Evolutionary conservation across 2,888 invertebrate species (phyloP).

Genomic region (Clitarchus hookeri): DNA sequence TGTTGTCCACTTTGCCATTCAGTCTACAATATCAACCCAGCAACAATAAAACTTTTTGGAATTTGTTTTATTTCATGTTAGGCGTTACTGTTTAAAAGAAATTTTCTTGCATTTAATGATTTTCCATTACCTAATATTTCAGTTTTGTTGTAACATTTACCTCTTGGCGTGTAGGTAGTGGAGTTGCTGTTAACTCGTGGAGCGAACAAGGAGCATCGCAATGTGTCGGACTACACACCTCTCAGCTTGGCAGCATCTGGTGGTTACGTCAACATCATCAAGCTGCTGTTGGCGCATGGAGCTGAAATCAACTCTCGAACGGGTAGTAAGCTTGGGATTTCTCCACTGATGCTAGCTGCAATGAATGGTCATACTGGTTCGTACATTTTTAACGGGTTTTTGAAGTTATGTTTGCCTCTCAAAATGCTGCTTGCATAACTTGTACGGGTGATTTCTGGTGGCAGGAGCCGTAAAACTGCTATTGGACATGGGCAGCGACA

Average conservation of each 20-base stretch:
- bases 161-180: constrained; percentile 66
- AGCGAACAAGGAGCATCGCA: constrained; percentile 97
- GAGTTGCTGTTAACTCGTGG: constrained; percentile 85
- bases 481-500: constrained; percentile 97
- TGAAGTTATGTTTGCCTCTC: neutral
- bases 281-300: constrained; percentile 87
- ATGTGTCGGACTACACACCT: constrained; percentile 99
- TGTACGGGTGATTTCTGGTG: constrained; percentile 47
- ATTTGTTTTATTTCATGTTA: too few species aligned
- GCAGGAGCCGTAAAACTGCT: constrained; percentile 89
- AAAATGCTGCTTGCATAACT: neutral
- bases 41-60: too few species aligned
- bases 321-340: constrained; percentile 96
- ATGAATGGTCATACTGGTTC: constrained; percentile 93
- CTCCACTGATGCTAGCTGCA: constrained; percentile 97
- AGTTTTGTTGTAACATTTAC: too few species aligned
- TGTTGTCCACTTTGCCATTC: too few species aligned
- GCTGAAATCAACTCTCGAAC: constrained; percentile 98
- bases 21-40: too few species aligned
- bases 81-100: neutral
- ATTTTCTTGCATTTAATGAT: too few species aligned
- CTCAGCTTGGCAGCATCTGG: constrained; percentile 98
- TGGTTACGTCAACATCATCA: constrained; percentile 97
- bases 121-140: too few species aligned
- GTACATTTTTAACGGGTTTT: constrained; percentile 24